A percentile compares a stretch with the other conserved stretches of the same genome.
These are phyloP conservation scores for Lordiphosa stackelbergi DNA, from an alignment of 1,140 invertebrate species.

Conservation along the genomic window DNA sequence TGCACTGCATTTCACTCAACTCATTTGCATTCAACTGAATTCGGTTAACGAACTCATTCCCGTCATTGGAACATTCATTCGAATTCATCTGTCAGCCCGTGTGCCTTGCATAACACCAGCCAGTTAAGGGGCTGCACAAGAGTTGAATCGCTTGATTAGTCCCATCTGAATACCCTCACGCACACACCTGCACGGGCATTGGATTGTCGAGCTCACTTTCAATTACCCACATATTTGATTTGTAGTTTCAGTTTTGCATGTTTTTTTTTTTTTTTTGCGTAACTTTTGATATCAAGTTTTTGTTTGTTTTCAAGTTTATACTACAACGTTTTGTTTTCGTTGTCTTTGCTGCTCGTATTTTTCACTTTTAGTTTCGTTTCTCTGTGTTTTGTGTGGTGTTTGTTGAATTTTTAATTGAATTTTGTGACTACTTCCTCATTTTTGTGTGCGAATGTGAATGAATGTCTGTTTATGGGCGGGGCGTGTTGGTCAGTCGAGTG, in stretches of 20 bases:
- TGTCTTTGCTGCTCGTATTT: constrained; percentile 18
- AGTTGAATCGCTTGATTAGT: constrained; percentile 27
- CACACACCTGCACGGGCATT: constrained; percentile 5
- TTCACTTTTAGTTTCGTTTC: constrained; percentile 49
- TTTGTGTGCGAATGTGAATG: constrained; percentile 16
- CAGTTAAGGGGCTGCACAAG: constrained; percentile 4
- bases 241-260: constrained; percentile 25
- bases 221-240: constrained; percentile 52
- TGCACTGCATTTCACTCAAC: too few relatives aligned
- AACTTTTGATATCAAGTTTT: constrained; percentile 27
- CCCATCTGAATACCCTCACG: constrained; percentile 30
- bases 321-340: constrained; percentile 22
- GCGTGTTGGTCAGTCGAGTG: constrained; percentile 24
- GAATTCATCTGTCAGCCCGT: neutral
- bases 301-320: constrained; percentile 35
- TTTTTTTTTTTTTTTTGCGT: constrained; percentile 25
- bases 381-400: constrained; percentile 18
- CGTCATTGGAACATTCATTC: neutral
- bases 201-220: constrained; percentile 29
- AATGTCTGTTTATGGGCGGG: constrained; percentile 18
- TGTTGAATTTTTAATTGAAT: constrained; percentile 73
- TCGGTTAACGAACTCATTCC: too few relatives aligned
- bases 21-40: too few relatives aligned
- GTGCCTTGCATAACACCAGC: neutral
- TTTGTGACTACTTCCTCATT: constrained; percentile 48